A percentile compares a stretch with the other conserved stretches of the same genome.
These are phyloP conservation scores for Orbicella faveolata DNA, from an alignment of 64 coral and sea anemone genomes.

Conservation along the genomic window DNA sequence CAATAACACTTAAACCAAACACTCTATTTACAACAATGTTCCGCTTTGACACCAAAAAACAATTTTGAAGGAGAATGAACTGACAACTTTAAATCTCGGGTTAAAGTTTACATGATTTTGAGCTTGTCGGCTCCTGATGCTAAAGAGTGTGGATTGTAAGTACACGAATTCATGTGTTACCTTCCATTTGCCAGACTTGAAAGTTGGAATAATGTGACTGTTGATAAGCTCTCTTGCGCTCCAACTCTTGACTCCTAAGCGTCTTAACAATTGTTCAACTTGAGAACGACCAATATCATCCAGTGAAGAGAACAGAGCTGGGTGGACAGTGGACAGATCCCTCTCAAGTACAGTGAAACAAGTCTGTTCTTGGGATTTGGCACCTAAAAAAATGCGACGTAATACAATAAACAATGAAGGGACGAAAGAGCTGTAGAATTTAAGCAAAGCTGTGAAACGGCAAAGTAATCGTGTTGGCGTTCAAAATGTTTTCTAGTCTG, in stretches of 20 bases:
- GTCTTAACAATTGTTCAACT: constrained; percentile 71
- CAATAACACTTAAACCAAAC: background rate
- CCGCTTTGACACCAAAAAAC: too few species aligned
- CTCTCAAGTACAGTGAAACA: constrained; percentile 45
- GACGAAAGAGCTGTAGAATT: background rate
- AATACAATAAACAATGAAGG: background rate
- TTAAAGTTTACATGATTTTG: too few species aligned
- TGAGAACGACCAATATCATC: constrained; percentile 78
- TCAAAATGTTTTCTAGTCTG: too few species aligned
- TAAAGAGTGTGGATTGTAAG: background rate
- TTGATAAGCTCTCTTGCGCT: constrained; percentile 78
- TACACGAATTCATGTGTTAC: constrained; percentile 2
- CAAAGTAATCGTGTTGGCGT: background rate
- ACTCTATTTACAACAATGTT: background rate
- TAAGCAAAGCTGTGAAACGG: background rate
- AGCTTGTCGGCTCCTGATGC: background rate
- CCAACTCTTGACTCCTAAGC: constrained; percentile 72
- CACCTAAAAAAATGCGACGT: background rate
- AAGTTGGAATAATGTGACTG: constrained; percentile 78
- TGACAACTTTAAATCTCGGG: too few species aligned
- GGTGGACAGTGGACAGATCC: constrained; percentile 61
- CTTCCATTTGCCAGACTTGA: constrained; percentile 83
- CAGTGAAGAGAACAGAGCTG: constrained; percentile 50
- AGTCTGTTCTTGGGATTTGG: constrained; percentile 12
- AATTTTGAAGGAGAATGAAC: too few species aligned